Percentiles rank a stretch among this genome's conserved stretches.
phyloP scores from a whole-genome alignment of 2,113 vertebrate species.

The Ailuropoda melanoleuca region DNA sequence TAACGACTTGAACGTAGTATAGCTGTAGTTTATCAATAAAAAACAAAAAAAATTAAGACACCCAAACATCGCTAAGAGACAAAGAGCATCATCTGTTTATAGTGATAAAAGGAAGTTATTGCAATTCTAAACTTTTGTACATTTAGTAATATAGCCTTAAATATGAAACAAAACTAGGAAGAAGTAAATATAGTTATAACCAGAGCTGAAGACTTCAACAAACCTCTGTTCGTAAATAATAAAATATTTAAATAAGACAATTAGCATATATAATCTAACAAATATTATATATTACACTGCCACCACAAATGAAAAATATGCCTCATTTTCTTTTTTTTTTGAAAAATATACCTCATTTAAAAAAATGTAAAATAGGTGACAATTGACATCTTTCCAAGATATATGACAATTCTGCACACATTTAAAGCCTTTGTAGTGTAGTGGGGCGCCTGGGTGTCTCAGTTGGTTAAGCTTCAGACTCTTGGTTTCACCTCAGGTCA shows the following conservation, averaged over 20 bases:
- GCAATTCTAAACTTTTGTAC: not conserved
- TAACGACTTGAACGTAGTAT: not conserved
- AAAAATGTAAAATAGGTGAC: not conserved
- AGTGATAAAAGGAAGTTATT: not conserved
- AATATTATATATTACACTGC: not conserved
- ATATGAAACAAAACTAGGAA: not conserved
- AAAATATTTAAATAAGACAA: not conserved
- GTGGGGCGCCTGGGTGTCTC: not conserved
- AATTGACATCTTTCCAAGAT: not conserved
- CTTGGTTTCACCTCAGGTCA: not conserved
- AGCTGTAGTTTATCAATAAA: not conserved
- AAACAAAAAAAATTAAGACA: not conserved
- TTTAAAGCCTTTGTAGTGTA: not conserved
- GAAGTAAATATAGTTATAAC: not conserved
- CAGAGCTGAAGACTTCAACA: not conserved
- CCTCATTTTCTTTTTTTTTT: not conserved
- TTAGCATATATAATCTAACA: not conserved
- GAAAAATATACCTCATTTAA: not conserved
- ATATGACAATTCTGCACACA: not conserved
- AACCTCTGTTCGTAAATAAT: not conserved
- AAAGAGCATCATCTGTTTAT: not conserved
- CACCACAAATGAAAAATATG: not conserved
- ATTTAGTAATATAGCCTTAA: not conserved
- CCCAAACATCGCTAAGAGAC: not conserved
- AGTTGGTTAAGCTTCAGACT: not conserved